phyloP scores from a whole-genome alignment of 2,113 vertebrate species.

The Atherinomorus stipes region DNA sequence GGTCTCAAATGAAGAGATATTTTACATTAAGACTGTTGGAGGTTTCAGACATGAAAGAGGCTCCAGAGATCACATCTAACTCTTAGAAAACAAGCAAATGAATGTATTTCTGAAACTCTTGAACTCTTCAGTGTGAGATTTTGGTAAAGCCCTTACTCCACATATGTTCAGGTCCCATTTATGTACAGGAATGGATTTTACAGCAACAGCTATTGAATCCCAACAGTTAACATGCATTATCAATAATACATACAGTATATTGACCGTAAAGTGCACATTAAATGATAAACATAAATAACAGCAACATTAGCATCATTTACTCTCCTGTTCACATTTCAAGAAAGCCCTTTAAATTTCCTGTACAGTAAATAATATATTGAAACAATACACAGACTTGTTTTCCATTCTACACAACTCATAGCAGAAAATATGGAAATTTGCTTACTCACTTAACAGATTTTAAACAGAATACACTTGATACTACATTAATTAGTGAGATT shows the following conservation, averaged over 20 bases:
- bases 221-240: slow-evolving; percentile 48
- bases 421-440: slow-evolving; percentile 19
- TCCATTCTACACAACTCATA: neutral
- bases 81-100: neutral
- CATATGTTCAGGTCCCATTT: neutral
- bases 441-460: slow-evolving; percentile 12
- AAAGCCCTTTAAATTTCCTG: slow-evolving; percentile 66
- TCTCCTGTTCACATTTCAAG: slow-evolving; percentile 35
- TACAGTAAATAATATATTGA: slow-evolving; percentile 19
- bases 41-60: neutral
- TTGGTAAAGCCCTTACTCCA: slow-evolving; percentile 35
- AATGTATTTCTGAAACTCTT: neutral
- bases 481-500: neutral
- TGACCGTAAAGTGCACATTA: slow-evolving; percentile 58
- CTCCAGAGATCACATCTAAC: neutral
- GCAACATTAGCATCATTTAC: slow-evolving; percentile 17
- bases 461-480: neutral
- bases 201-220: slow-evolving; percentile 22
- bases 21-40: neutral
- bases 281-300: slow-evolving; percentile 46
- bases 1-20: neutral
- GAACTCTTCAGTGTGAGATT: slow-evolving; percentile 3
- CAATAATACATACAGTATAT: slow-evolving; percentile 44
- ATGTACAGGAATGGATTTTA: slow-evolving; percentile 13
- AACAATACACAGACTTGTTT: slow-evolving; percentile 28